Evolutionary conservation across 2,888 invertebrate species (phyloP).

Genomic region (Kryphioiulus occultus): DNA sequence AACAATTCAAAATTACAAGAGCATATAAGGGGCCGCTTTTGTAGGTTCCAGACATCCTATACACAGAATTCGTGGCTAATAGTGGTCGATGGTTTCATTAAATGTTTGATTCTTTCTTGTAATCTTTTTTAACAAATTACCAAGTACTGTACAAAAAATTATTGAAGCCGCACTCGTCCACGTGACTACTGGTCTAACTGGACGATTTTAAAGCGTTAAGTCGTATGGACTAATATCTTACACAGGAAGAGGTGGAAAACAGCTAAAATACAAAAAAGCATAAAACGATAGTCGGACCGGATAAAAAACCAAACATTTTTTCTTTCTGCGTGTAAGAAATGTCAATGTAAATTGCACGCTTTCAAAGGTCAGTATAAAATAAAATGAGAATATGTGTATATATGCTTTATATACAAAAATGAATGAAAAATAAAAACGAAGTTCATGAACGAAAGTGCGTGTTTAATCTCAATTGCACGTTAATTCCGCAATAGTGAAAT

Average conservation of each 20-base stretch:
- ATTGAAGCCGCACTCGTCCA: not conserved
- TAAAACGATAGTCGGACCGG: not conserved
- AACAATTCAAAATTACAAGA: conserved; percentile 47
- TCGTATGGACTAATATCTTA: not conserved
- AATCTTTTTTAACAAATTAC: conserved; percentile 27
- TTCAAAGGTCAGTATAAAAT: not conserved
- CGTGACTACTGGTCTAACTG: not conserved
- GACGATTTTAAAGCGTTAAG: conserved; percentile 1
- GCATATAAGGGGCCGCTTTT: conserved; percentile 28
- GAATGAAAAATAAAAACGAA: conserved; percentile 15
- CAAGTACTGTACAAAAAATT: conserved; percentile 39
- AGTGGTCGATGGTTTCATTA: not conserved
- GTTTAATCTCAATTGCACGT: conserved; percentile 31
- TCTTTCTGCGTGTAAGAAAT: not conserved
- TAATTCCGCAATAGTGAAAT: not conserved
- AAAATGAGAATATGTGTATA: conserved; percentile 5
- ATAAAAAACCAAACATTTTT: not conserved
- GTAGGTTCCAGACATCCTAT: conserved; percentile 16
- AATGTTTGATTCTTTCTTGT: conserved; percentile 34
- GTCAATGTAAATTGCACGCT: not conserved
- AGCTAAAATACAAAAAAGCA: not conserved
- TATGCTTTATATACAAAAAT: not conserved
- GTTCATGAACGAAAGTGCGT: not conserved
- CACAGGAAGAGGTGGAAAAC: conserved; percentile 9
- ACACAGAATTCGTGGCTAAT: not conserved